Evolutionary conservation across 1,140 invertebrate genomes (phyloP).

Genomic region (Fopius arisanus): DNA sequence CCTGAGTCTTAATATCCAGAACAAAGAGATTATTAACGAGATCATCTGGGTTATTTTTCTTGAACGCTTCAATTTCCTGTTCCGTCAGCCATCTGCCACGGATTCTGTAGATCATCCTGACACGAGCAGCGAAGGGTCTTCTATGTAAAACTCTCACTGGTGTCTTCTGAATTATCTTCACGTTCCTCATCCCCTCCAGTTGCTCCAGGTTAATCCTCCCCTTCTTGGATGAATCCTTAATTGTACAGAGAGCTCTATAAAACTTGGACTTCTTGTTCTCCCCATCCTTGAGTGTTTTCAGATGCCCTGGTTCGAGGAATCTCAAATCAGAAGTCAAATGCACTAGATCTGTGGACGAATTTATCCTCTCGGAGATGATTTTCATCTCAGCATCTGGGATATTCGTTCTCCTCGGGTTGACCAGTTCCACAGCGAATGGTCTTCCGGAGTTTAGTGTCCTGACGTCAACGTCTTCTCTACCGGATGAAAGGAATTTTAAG

Average conservation of each 20-base stretch:
- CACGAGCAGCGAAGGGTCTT: constrained; percentile 73
- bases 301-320: constrained; percentile 72
- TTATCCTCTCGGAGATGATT: constrained; percentile 71
- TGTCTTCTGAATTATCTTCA: constrained; percentile 77
- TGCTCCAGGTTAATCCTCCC: constrained; percentile 63
- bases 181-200: constrained; percentile 66
- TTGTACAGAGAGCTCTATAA: constrained; percentile 82
- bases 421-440: constrained; percentile 86
- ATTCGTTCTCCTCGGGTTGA: constrained; percentile 71
- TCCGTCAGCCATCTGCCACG: constrained; percentile 55
- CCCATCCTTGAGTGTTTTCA: constrained; percentile 81
- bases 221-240: constrained; percentile 42
- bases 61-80: constrained; percentile 39
- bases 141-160: constrained; percentile 87
- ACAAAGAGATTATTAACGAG: constrained; percentile 64
- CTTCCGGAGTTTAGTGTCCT: constrained; percentile 85
- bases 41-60: constrained; percentile 26
- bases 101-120: constrained; percentile 72
- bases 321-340: constrained; percentile 72
- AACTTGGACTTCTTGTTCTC: constrained; percentile 87
- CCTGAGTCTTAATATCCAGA: constrained; percentile 82
- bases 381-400: constrained; percentile 65
- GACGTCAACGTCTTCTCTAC: constrained; percentile 95
- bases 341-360: constrained; percentile 68
- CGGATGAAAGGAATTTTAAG: constrained; percentile 85